These are phyloP conservation scores for Silurus asotus DNA, from an alignment of 2,113 vertebrate genomes.

Conservation along the genomic window DNA sequence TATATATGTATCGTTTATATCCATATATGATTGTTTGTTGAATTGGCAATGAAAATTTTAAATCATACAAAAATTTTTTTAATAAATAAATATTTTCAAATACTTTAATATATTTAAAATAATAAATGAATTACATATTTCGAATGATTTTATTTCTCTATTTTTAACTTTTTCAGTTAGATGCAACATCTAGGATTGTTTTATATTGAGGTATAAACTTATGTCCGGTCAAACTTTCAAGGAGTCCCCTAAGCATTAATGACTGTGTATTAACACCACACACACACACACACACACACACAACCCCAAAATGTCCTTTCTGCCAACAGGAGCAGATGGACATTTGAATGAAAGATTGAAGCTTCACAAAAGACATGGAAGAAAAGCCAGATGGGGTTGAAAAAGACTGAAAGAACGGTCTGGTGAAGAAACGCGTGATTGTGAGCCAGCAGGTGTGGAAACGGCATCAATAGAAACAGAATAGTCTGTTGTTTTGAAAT, in stretches of 20 bases:
- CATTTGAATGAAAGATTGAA: constrained; percentile 40
- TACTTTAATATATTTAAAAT: too few species aligned
- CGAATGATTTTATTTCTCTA: too few species aligned
- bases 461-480: neutral
- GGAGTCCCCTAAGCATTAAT: neutral
- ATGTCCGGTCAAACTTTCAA: neutral
- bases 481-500: neutral
- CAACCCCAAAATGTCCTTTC: neutral
- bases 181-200: neutral
- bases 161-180: neutral
- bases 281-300: constrained; percentile 20
- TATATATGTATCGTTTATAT: too few species aligned
- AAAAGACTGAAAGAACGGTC: constrained; percentile 16
- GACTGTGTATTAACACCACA: neutral
- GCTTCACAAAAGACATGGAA: constrained; percentile 13
- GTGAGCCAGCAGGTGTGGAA: neutral
- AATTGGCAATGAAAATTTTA: too few species aligned
- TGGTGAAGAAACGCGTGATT: neutral
- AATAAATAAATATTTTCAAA: too few species aligned
- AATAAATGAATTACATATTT: too few species aligned
- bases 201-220: neutral
- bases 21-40: too few species aligned
- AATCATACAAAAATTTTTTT: too few species aligned
- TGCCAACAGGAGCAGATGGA: constrained; percentile 41
- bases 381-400: constrained; percentile 15